Percentiles rank a stretch among this genome's conserved stretches.
These are phyloP conservation scores for Drosophila ficusphila DNA, from an alignment of 1,140 invertebrate genomes.

Conservation along the genomic window DNA sequence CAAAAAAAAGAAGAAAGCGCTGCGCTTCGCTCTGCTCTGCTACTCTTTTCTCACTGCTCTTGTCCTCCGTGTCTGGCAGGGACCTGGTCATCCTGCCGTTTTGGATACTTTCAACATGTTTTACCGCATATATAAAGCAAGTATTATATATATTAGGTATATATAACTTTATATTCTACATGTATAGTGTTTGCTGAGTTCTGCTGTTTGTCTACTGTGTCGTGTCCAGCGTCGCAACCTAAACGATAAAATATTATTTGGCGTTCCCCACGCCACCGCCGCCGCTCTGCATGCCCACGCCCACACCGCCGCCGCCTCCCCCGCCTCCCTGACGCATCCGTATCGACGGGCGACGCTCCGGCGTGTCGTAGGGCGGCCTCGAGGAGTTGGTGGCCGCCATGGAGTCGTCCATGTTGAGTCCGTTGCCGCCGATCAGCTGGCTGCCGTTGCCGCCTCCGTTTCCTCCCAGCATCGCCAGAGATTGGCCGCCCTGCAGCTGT, in stretches of 20 bases:
- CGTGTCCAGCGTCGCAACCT: conserved; percentile 51
- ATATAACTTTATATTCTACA: conserved; percentile 69
- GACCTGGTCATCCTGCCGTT: conserved; percentile 52
- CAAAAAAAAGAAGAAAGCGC: conserved; percentile 54
- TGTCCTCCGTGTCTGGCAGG: conserved; percentile 21
- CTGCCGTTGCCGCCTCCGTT: conserved; percentile 70
- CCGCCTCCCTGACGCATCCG: conserved; percentile 83
- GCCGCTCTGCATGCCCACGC: conserved; percentile 55
- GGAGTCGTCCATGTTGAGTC: conserved; percentile 81
- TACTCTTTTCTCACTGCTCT: conserved; percentile 16
- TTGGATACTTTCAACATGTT: conserved; percentile 62
- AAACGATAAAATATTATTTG: conserved; percentile 84
- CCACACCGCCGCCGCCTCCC: conserved; percentile 61
- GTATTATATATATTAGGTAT: conserved; percentile 55
- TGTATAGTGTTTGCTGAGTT: conserved; percentile 66
- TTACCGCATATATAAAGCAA: conserved; percentile 70
- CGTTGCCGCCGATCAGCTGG: conserved; percentile 66
- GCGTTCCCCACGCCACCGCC: conserved; percentile 79
- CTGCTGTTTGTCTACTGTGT: conserved; percentile 45
- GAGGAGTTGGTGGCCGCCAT: conserved; percentile 84
- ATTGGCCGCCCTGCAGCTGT: conserved; percentile 60
- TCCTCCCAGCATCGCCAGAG: conserved; percentile 64
- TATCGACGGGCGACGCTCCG: conserved; percentile 85
- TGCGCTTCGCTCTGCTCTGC: conserved; percentile 44
- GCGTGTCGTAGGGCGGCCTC: conserved; percentile 85